Conservation (phyloP, 2,888 invertebrate species). For the Epinotia brunnichana region DNA sequence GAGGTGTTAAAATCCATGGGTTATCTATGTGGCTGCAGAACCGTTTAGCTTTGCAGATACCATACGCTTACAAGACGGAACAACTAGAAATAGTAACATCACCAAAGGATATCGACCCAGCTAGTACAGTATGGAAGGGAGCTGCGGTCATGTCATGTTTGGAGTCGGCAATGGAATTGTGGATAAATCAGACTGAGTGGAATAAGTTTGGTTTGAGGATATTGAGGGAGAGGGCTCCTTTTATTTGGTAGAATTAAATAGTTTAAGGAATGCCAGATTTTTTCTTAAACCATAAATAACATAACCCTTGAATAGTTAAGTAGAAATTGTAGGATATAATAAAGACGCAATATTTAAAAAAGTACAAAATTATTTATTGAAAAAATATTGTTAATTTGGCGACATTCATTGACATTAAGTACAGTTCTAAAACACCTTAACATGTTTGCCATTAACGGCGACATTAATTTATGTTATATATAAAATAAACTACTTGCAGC, state of each 20-base stretch:
- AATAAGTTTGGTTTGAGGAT: slow-evolving; percentile 92
- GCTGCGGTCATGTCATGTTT: slow-evolving; percentile 96
- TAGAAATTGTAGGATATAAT: not conserved
- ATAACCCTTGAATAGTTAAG: slow-evolving; percentile 2
- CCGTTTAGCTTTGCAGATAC: slow-evolving; percentile 92
- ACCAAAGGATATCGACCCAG: slow-evolving; percentile 96
- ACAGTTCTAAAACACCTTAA: not conserved
- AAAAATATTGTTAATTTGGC: slow-evolving; percentile 26
- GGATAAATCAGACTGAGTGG: slow-evolving; percentile 95
- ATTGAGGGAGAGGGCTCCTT: slow-evolving; percentile 95
- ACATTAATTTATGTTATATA: not conserved
- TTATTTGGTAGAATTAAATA: slow-evolving; percentile 87
- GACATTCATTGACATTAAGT: slow-evolving; percentile 18
- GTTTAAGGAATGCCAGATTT: not conserved
- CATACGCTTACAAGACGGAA: slow-evolving; percentile 90
- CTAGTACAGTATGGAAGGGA: slow-evolving; percentile 96
- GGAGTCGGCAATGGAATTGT: slow-evolving; percentile 96
- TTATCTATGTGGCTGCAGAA: slow-evolving; percentile 95
- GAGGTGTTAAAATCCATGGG: slow-evolving; percentile 93
- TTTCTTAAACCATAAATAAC: slow-evolving; percentile 13
- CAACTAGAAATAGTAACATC: slow-evolving; percentile 94
- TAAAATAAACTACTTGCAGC: not conserved
- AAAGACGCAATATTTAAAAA: not conserved
- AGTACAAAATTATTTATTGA: slow-evolving; percentile 26
- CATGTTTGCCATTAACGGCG: slow-evolving; percentile 5